Conservation (phyloP, 2,797 vertebrate genomes). For the Phoxinus dragarum region DNA sequence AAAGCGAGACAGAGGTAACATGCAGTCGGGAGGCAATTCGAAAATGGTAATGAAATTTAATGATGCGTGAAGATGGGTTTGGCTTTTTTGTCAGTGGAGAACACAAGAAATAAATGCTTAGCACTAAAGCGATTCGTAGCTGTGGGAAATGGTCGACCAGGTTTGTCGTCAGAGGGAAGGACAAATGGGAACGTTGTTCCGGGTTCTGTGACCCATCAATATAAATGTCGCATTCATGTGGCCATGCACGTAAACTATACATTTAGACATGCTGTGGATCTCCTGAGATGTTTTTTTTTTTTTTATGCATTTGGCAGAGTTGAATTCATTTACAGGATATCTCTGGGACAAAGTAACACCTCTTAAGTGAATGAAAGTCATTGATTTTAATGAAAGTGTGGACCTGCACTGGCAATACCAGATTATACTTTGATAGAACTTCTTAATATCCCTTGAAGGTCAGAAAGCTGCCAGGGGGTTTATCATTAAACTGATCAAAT, state of each 20-base stretch:
- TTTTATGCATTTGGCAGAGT: conserved; percentile 5
- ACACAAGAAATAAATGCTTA: conserved; percentile 51
- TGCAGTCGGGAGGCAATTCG: conserved; percentile 47
- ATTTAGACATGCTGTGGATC: neutral
- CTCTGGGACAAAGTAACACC: conserved; percentile 8
- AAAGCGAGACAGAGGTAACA: conserved; percentile 48
- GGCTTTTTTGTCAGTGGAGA: conserved; percentile 49
- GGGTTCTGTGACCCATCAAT: conserved; percentile 20
- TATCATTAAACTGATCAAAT: neutral
- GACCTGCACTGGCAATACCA: conserved; percentile 13
- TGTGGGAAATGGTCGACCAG: neutral
- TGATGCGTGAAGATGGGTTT: conserved; percentile 53
- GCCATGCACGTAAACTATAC: neutral
- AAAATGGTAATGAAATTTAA: conserved; percentile 58
- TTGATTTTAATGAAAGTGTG: conserved; percentile 35
- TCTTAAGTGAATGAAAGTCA: conserved; percentile 22
- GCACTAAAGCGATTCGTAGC: conserved; percentile 21
- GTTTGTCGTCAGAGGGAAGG: neutral
- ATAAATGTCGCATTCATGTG: neutral
- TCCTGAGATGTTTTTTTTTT: neutral
- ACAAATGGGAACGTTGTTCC: neutral
- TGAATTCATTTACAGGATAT: conserved; percentile 32
- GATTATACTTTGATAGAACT: conserved; percentile 30
- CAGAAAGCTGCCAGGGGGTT: neutral
- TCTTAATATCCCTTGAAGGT: conserved; percentile 31